Percentiles rank a stretch among this genome's conserved stretches.
phyloP scores from a whole-genome alignment of 2,113 vertebrate genomes.

The Oceanodroma tethys region DNA sequence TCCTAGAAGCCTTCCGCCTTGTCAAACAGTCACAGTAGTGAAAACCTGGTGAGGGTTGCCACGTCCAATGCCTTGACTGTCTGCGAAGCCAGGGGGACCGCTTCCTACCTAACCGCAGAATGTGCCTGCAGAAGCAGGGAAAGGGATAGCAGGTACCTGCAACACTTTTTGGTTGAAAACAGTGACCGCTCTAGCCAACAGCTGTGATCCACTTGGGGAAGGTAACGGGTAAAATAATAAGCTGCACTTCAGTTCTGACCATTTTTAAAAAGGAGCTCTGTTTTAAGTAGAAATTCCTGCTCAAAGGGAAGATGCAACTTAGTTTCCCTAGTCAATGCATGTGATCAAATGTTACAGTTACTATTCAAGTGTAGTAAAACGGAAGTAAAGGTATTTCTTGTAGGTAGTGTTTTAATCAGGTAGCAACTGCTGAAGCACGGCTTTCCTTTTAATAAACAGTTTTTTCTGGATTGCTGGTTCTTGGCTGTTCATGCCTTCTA shows the following conservation, averaged over 20 bases:
- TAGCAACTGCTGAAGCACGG: not conserved
- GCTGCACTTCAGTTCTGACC: not conserved
- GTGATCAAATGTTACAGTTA: not conserved
- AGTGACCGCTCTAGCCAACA: not conserved
- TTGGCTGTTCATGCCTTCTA: not conserved
- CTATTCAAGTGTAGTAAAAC: not conserved
- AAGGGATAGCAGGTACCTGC: not conserved
- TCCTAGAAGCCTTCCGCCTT: slow-evolving; percentile 92
- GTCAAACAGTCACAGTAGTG: slow-evolving; percentile 73
- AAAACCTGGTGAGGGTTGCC: not conserved
- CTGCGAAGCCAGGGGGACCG: not conserved
- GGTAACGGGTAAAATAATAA: not conserved
- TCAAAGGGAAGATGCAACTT: not conserved
- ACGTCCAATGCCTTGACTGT: not conserved
- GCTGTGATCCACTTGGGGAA: not conserved
- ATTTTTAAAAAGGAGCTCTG: not conserved
- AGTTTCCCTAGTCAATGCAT: not conserved
- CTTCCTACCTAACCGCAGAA: not conserved
- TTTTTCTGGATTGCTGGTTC: not conserved
- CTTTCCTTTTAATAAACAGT: not conserved
- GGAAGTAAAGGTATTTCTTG: not conserved
- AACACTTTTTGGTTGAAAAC: not conserved
- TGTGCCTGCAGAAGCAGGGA: not conserved
- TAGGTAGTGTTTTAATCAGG: not conserved
- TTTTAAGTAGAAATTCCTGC: not conserved